Evolutionary conservation across 1,140 invertebrate species (phyloP).

Genomic region (Zaprionus kolodkinae): DNA sequence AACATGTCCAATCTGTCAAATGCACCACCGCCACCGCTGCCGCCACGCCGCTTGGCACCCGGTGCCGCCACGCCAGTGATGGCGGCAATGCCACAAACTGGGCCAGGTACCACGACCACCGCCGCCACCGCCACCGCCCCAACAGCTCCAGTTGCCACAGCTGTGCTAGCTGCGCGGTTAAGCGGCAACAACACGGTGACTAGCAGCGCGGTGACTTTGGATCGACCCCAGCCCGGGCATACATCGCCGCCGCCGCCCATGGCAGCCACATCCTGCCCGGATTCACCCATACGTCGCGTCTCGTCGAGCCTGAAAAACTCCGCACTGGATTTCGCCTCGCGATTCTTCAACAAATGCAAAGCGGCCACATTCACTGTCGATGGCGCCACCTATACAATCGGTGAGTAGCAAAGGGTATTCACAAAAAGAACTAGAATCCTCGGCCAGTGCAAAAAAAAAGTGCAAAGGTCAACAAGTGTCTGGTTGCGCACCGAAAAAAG

Average conservation of each 20-base stretch:
- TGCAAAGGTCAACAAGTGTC: slow-evolving; percentile 67
- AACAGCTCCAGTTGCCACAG: slow-evolving; percentile 36
- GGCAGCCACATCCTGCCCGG: slow-evolving; percentile 73
- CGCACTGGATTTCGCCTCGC: slow-evolving; percentile 82
- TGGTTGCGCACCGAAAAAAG: slow-evolving; percentile 31
- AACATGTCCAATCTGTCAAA: slow-evolving; percentile 71
- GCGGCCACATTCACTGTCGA: slow-evolving; percentile 92
- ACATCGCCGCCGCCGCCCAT: slow-evolving; percentile 10
- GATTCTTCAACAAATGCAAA: slow-evolving; percentile 90
- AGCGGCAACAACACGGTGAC: slow-evolving; percentile 59
- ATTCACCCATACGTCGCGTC: slow-evolving; percentile 78
- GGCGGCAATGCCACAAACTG: slow-evolving; percentile 13
- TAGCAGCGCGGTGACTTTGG: slow-evolving; percentile 40
- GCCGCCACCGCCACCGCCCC: slow-evolving; percentile 11
- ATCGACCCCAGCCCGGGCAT: slow-evolving; percentile 26
- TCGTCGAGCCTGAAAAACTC: slow-evolving; percentile 81
- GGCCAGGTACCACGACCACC: slow-evolving; percentile 7
- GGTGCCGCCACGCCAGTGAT: slow-evolving; percentile 70
- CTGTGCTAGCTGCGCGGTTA: slow-evolving; percentile 58
- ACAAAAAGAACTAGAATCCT: neutral
- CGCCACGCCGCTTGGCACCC: slow-evolving; percentile 68
- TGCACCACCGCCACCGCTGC: slow-evolving; percentile 14
- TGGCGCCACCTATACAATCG: slow-evolving; percentile 91
- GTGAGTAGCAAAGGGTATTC: slow-evolving; percentile 85
- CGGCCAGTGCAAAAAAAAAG: slow-evolving; percentile 18